phyloP scores from a whole-genome alignment of 1,140 invertebrate genomes.

The Conopomorpha cramerella region DNA sequence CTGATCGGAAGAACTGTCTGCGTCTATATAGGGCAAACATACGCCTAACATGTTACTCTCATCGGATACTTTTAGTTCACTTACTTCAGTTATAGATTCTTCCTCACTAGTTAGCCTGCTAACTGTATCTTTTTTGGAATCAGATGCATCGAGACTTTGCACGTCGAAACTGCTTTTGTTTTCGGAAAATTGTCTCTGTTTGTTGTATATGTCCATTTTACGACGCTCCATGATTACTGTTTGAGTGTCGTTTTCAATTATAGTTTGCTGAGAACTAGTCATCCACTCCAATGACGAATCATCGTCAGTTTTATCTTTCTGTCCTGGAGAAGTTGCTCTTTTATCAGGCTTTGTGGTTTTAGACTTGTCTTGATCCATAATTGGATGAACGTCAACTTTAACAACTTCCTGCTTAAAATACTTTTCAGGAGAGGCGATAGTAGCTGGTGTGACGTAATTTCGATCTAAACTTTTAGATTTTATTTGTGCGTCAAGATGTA shows the following conservation, averaged over 20 bases:
- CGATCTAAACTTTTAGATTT: conserved; percentile 66
- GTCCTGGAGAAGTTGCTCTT: conserved; percentile 34
- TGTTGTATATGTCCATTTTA: conserved; percentile 62
- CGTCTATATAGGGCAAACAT: conserved; percentile 50
- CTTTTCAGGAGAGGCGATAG: conserved; percentile 20
- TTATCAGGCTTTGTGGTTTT: conserved; percentile 28
- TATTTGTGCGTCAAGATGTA: conserved; percentile 57
- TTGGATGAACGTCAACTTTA: conserved; percentile 49
- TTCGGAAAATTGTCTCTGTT: conserved; percentile 38
- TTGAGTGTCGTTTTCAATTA: conserved; percentile 64
- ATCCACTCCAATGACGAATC: conserved; percentile 52
- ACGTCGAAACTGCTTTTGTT: conserved; percentile 42
- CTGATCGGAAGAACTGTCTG: conserved; percentile 57
- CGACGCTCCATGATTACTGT: conserved; percentile 65
- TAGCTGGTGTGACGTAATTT: conserved; percentile 49
- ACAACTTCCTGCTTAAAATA: conserved; percentile 56
- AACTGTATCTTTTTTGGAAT: conserved; percentile 43
- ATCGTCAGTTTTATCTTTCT: conserved; percentile 46
- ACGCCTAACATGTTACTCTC: conserved; percentile 47
- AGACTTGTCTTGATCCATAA: conserved; percentile 41
- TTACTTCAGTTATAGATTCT: conserved; percentile 67
- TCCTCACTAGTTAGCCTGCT: conserved; percentile 64
- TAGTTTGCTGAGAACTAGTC: conserved; percentile 42
- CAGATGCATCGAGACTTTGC: conserved; percentile 19
- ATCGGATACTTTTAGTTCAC: conserved; percentile 60